Conservation (phyloP, 2,888 invertebrate genomes). For the Sturmia bella region DNA sequence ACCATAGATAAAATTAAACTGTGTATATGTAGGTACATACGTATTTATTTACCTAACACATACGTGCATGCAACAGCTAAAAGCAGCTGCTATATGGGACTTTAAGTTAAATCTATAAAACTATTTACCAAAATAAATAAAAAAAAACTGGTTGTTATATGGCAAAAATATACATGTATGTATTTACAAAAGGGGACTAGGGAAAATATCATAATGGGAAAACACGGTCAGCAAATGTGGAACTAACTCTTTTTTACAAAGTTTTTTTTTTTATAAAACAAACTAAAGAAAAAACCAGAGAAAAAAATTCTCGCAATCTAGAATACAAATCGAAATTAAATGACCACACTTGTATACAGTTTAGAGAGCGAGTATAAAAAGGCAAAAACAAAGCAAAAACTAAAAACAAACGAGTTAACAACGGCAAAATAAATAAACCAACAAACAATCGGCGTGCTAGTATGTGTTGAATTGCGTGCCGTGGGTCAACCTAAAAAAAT, state of each 20-base stretch:
- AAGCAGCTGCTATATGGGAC: constrained; percentile 49
- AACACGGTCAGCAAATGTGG: constrained; percentile 67
- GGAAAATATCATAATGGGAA: constrained; percentile 59
- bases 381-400: constrained; percentile 55
- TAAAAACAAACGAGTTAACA: constrained; percentile 15
- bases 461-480: not conserved
- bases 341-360: constrained; percentile 78
- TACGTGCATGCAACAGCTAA: constrained; percentile 30
- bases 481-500: not conserved
- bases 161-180: constrained; percentile 35
- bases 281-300: constrained; percentile 39
- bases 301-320: constrained; percentile 73
- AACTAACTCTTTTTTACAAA: constrained; percentile 56
- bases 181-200: constrained; percentile 30
- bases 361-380: constrained; percentile 67
- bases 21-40: no score
- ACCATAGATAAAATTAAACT: constrained; percentile 40
- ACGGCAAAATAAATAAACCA: constrained; percentile 46
- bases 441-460: constrained; percentile 24
- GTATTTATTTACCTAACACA: no score
- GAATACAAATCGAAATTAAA: constrained; percentile 81
- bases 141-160: constrained; percentile 29
- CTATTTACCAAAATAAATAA: not conserved
- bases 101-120: constrained; percentile 40
- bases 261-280: constrained; percentile 30